phyloP scores from a whole-genome alignment of 2,888 invertebrate species.

The Drosophila mimica region DNA sequence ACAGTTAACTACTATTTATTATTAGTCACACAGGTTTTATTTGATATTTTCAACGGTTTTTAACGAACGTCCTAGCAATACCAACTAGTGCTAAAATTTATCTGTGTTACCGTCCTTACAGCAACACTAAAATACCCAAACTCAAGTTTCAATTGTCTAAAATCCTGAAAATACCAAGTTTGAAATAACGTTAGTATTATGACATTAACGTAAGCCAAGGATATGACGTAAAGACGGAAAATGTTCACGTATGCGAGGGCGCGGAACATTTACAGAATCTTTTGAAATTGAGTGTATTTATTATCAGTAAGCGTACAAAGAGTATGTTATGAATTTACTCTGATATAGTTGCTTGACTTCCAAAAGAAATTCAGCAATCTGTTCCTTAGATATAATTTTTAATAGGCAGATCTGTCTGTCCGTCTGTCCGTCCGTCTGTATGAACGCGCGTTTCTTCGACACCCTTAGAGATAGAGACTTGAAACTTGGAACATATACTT shows the following conservation, averaged over 20 bases:
- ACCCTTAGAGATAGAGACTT: too few species aligned
- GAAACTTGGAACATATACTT: too few species aligned
- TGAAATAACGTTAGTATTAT: neutral
- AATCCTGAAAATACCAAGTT: slow-evolving; percentile 31
- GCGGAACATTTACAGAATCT: neutral
- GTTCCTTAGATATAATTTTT: neutral
- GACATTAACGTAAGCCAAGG: neutral
- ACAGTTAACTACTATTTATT: slow-evolving; percentile 49
- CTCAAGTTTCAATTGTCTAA: neutral
- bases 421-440: too few species aligned
- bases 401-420: neutral
- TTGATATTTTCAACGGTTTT: slow-evolving; percentile 71
- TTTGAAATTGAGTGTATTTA: neutral
- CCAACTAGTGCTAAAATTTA: slow-evolving; percentile 63
- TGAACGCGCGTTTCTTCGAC: too few species aligned
- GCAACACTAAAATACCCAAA: slow-evolving; percentile 7
- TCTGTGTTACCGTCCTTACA: slow-evolving; percentile 43
- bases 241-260: neutral
- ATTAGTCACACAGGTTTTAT: slow-evolving; percentile 49
- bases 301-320: neutral
- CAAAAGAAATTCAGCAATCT: neutral
- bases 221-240: neutral
- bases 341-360: neutral
- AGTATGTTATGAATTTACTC: neutral
- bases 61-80: slow-evolving; percentile 70